These are phyloP conservation scores for Anastatus disparis DNA, from an alignment of 1,140 invertebrate genomes.

Conservation along the genomic window DNA sequence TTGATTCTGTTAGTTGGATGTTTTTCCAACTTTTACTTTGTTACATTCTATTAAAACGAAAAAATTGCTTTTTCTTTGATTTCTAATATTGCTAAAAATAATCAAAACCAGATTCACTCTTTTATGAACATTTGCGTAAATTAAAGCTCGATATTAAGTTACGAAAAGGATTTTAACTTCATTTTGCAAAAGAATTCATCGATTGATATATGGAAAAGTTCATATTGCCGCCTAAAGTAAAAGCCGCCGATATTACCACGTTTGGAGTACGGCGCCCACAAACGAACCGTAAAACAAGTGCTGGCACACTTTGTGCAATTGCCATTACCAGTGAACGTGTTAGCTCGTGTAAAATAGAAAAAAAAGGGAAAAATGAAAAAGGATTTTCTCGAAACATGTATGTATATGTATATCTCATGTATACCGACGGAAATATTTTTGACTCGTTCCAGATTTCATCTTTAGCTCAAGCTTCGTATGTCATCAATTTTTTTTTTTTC, in stretches of 20 bases:
- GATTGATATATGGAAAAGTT: constrained; percentile 3
- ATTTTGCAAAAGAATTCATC: constrained; percentile 23
- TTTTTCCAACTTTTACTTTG: no score
- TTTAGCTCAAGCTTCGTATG: no score
- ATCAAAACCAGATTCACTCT: no score
- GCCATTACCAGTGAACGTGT: background rate
- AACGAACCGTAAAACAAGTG: constrained; percentile 36
- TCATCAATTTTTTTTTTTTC: no score
- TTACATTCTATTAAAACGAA: no score
- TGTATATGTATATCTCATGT: background rate
- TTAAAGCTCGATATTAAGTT: no score
- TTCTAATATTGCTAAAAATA: no score
- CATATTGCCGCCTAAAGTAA: no score
- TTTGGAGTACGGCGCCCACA: background rate
- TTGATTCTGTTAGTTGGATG: no score
- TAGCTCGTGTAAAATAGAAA: background rate
- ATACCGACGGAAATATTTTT: background rate
- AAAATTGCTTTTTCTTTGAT: no score
- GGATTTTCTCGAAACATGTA: background rate
- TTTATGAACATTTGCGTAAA: no score
- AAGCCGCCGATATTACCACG: background rate
- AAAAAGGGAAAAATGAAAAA: background rate
- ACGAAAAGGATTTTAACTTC: constrained; percentile 3
- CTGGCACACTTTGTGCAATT: constrained; percentile 38
- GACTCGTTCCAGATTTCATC: constrained; percentile 23